Percentiles rank a stretch among this genome's conserved stretches.
These are phyloP conservation scores for Gallinago paraguaiae DNA, from an alignment of 2,113 vertebrate genomes.

Conservation along the genomic window DNA sequence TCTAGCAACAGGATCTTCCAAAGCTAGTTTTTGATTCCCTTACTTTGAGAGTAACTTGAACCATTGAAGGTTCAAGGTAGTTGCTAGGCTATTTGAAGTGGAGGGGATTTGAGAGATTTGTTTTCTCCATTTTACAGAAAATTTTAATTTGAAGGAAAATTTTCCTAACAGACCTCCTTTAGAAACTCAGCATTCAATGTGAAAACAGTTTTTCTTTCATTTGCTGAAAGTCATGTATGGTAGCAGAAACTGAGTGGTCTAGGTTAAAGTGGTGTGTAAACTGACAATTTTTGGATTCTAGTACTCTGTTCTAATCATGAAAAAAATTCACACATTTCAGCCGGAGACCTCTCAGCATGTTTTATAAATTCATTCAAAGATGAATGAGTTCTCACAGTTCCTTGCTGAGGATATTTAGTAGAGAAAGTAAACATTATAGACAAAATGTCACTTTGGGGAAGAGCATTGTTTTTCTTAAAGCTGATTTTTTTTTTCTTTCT, in stretches of 20 bases:
- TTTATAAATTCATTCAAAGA: constrained; percentile 43
- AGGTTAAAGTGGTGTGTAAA: constrained; percentile 13
- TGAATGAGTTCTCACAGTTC: constrained; percentile 35
- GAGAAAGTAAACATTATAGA: constrained; percentile 8
- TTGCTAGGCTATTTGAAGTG: constrained; percentile 15
- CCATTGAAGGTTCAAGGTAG: constrained; percentile 14
- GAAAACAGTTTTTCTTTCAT: constrained; percentile 6
- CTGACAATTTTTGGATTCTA: background rate
- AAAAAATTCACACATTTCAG: background rate
- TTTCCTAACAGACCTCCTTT: background rate
- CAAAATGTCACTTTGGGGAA: constrained; percentile 22
- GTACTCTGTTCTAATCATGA: background rate
- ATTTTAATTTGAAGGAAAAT: constrained; percentile 26
- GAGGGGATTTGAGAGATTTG: background rate
- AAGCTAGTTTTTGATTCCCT: constrained; percentile 15
- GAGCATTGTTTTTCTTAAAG: constrained; percentile 1
- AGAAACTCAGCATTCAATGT: background rate
- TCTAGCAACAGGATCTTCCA: background rate
- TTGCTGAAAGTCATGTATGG: background rate
- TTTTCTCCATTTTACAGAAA: constrained; percentile 14
- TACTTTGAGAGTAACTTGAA: constrained; percentile 45
- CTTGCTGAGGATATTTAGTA: constrained; percentile 26
- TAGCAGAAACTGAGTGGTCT: background rate
- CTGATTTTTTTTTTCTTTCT: background rate
- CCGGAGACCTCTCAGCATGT: background rate